Evolutionary conservation across 2,797 vertebrate genomes (phyloP), one percentile per base, ranked within the genome.

Genomic region (Semaprochilodus insignis): DNA sequence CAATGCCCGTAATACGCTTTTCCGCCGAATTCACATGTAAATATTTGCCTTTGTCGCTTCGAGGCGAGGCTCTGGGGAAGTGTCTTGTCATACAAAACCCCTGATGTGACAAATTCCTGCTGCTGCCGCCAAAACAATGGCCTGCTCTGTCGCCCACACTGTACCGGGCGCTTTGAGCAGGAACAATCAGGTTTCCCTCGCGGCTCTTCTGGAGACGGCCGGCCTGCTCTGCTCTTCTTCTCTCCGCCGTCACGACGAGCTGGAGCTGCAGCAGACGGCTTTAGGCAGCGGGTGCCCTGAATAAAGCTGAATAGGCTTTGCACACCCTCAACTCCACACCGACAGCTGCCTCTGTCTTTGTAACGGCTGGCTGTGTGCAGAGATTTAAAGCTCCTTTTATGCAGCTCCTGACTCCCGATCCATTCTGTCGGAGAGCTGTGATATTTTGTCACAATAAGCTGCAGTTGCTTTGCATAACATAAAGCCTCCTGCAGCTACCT

Each of bases 341-440:
- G 91, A 91, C 93, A 92, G 91, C 92, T 93, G 92, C 90, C 86
- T 81, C 85, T 85, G 85, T 86, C 82, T 93, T 93, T 92, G 89
- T 91, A 69, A 52, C 83, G 57, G 15, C 80, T 71, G 86, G 16
- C 76, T 60, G 88, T 88, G 85, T 31, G 60, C 54, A 75, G 75
- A 78, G 81, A 69, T 85, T 88, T 87, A 92, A 91, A 87, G 59
- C 81, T 76, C 62, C 82, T 83, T 86, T 77, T 74, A 66, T 27
- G 48, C 67, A 14, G 69, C 7, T 63, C 70, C 83, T 81, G 71
- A 84, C 57, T 74, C 54, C 67, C 44, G 40, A 73, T 81, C 78
- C 57, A 70, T 76, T 57, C 75, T 84, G 44, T 57, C 17, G 59
- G 51, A 60, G 48, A 52, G 17, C 78, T 80, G 65, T 67, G 17